Evolutionary conservation across 2,888 invertebrate species (phyloP).

Genomic region (Alloscopus bannaensis): DNA sequence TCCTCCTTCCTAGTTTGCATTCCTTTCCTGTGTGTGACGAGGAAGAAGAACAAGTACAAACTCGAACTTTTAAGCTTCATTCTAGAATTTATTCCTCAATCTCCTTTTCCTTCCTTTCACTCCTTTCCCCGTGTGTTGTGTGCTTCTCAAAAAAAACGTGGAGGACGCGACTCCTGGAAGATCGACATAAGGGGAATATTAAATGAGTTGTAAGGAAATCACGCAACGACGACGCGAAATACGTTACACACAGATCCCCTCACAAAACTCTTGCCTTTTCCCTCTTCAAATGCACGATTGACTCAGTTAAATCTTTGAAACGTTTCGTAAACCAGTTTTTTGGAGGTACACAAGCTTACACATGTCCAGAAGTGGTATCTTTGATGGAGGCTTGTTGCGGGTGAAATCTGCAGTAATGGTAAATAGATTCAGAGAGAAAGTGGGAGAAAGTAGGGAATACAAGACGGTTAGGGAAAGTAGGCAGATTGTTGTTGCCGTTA

Average conservation of each 20-base stretch:
- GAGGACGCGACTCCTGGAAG: background rate
- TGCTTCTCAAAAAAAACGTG: background rate
- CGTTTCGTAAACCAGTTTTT: conserved; percentile 3
- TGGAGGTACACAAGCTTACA: background rate
- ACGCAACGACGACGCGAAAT: conserved; percentile 42
- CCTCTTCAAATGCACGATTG: conserved; percentile 27
- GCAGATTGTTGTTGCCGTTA: background rate
- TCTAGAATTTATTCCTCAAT: conserved; percentile 55
- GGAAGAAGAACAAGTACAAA: conserved; percentile 18
- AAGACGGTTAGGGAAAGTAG: background rate
- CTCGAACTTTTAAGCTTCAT: conserved; percentile 51
- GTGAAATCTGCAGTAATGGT: background rate
- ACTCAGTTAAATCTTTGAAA: conserved; percentile 46
- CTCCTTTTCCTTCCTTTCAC: conserved; percentile 21
- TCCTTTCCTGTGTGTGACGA: conserved; percentile 40
- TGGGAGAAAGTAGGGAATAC: conserved; percentile 19
- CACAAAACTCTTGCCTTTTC: background rate
- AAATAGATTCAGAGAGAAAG: conserved; percentile 1
- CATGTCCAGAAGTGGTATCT: background rate
- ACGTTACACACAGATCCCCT: background rate
- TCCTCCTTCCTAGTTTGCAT: conserved; percentile 44
- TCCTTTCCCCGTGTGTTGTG: conserved; percentile 10
- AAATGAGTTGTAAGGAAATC: conserved; percentile 63
- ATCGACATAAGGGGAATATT: conserved; percentile 59
- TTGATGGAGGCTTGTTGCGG: no score